phyloP scores from a whole-genome alignment of 1,140 invertebrate genomes.

The Tetramorium alpestre region DNA sequence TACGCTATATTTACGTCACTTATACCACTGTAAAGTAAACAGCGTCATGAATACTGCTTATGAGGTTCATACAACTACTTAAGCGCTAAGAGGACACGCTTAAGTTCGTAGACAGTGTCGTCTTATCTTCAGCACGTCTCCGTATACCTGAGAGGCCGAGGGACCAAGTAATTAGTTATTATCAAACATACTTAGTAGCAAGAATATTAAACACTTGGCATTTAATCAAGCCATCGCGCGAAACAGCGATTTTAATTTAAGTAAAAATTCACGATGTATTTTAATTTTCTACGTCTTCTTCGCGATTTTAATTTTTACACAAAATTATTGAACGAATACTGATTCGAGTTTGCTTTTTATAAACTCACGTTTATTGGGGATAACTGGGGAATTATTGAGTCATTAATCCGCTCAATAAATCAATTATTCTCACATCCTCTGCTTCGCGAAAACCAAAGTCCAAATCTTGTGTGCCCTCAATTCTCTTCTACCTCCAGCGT shows the following conservation, averaged over 20 bases:
- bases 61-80: slow-evolving; percentile 46
- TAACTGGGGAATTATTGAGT: not conserved
- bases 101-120: slow-evolving; percentile 42
- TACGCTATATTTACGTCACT: slow-evolving; percentile 31
- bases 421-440: not conserved
- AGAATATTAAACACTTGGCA: slow-evolving; percentile 2
- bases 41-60: slow-evolving; percentile 50
- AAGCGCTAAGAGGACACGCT: slow-evolving; percentile 41
- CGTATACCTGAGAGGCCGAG: not conserved
- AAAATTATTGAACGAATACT: not conserved
- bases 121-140: slow-evolving; percentile 21
- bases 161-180: slow-evolving; percentile 34
- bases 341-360: not conserved
- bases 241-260: not conserved
- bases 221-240: not conserved
- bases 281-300: not conserved
- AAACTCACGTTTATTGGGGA: not conserved
- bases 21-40: slow-evolving; percentile 39
- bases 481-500: not conserved
- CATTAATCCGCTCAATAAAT: not conserved
- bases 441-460: not conserved
- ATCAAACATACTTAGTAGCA: slow-evolving; percentile 17
- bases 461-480: not conserved
- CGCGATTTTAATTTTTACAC: not conserved
- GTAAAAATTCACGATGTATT: slow-evolving; percentile 2